Conservation (phyloP, 2,888 invertebrate genomes). For the Coelopa pilipes region DNA sequence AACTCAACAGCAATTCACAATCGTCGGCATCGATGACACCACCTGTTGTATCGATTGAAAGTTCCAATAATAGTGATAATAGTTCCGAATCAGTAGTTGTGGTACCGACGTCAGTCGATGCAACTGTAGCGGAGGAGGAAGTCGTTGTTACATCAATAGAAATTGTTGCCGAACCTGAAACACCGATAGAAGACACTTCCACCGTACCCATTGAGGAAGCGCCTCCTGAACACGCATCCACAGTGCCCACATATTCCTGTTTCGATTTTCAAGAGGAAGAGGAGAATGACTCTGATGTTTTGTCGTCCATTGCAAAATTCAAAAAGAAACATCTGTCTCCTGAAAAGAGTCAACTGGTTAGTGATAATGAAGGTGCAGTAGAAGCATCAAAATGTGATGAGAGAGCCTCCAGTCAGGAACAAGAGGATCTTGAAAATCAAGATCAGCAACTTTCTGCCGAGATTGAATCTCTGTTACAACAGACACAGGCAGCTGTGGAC, state of each 20-base stretch:
- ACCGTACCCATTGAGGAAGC: background rate
- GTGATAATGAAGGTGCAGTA: no score
- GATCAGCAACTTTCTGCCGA: conserved; percentile 67
- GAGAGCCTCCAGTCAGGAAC: conserved; percentile 34
- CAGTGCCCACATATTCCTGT: conserved; percentile 69
- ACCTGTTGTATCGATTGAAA: conserved; percentile 21
- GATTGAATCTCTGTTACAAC: conserved; percentile 73
- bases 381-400: background rate
- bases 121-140: background rate
- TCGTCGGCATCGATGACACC: conserved; percentile 20
- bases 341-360: conserved; percentile 45
- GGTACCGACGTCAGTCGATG: conserved; percentile 6
- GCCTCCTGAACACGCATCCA: conserved; percentile 10
- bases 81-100: conserved; percentile 45
- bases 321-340: conserved; percentile 56
- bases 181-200: background rate
- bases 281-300: conserved; percentile 68
- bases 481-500: conserved; percentile 70
- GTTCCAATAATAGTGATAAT: conserved; percentile 36
- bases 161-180: background rate
- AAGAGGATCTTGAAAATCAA: conserved; percentile 49
- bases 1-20: conserved; percentile 19
- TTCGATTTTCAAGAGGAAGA: conserved; percentile 85
- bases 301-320: conserved; percentile 54
- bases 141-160: background rate